These are phyloP conservation scores for Cephus sareptanus DNA, from an alignment of 2,888 invertebrate genomes.

Conservation along the genomic window DNA sequence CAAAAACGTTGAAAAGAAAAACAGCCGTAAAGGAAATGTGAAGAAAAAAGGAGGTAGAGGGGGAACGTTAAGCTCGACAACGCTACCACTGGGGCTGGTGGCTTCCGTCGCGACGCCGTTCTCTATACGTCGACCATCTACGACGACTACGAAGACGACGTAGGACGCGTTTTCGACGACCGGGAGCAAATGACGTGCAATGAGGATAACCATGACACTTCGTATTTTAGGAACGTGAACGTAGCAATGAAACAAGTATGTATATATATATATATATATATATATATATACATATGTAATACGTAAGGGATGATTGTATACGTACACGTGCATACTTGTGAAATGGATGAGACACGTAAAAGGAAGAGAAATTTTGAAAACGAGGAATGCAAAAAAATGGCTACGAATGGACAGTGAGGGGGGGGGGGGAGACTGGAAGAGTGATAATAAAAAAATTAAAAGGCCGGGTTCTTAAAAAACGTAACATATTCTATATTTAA, in stretches of 20 bases:
- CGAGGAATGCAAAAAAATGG: background rate
- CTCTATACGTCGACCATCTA: background rate
- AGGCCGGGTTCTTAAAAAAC: conserved; percentile 48
- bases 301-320: too few species aligned
- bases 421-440: too few species aligned
- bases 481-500: conserved; percentile 59
- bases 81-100: background rate
- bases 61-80: background rate
- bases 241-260: too few species aligned
- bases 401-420: background rate
- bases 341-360: background rate
- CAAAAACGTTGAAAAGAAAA: background rate
- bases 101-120: background rate
- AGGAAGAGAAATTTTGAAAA: background rate
- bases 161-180: too few species aligned
- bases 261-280: background rate
- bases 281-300: background rate
- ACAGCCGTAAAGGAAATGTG: background rate
- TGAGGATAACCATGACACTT: background rate
- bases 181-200: conserved; percentile 1
- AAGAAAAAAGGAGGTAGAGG: too few species aligned
- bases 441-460: conserved; percentile 12
- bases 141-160: too few species aligned
- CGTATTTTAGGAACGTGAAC: background rate
- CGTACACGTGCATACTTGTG: too few species aligned